Base-by-base conservation (phyloP, 2,113 vertebrate species). In the Columbina picui region DNA sequence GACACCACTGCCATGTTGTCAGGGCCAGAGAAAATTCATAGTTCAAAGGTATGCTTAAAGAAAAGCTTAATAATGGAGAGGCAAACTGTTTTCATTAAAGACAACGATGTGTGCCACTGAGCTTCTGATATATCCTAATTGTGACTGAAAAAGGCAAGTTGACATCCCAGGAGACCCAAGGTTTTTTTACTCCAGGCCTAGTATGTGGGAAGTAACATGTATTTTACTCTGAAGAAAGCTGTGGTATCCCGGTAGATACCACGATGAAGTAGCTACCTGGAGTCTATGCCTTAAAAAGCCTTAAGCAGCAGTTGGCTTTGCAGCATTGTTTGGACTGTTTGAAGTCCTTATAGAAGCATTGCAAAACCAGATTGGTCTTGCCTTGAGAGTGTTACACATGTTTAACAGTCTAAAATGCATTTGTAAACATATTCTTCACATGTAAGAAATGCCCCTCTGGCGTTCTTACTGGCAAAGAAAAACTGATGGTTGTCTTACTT, bases 401-500 rank as follows among this genome's bases (percentile, higher is more conserved):
- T 32, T 70, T 49, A 30, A 49, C 10, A 12, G n/a, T n/a, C 63
- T 49, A 74, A 93, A 83, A 49, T 29, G 14, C 6, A 26, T 41
- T 36, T 18, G 14, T 21, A 65, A 90, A n/a, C 7, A 11, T 15
- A 38, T n/a, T 47, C 32, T 69, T 77, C n/a, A 25, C 17, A 10
- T 0, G 14, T 34, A 14, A 79, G 9, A 32, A 67, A 30, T 19
- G 5, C 0, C 12, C 2, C 12, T 12, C 7, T 10, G 6, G 3
- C 18, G 14, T 1, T 38, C 38, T 49, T 39, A 32, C n/a, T 14
- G 41, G 63, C 60, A 74, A 77, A 63, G 25, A 34, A 57, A 7
- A 7, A 7, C 49, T 91, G 30, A 30, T 30, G 17, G 21, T 10
- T n/a, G n/a, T 9, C 88, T 41, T 93, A 99, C 99, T 99, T 99